These are phyloP conservation scores for Lutjanus campechanus DNA, from an alignment of 2,797 vertebrate species.

Conservation along the genomic window DNA sequence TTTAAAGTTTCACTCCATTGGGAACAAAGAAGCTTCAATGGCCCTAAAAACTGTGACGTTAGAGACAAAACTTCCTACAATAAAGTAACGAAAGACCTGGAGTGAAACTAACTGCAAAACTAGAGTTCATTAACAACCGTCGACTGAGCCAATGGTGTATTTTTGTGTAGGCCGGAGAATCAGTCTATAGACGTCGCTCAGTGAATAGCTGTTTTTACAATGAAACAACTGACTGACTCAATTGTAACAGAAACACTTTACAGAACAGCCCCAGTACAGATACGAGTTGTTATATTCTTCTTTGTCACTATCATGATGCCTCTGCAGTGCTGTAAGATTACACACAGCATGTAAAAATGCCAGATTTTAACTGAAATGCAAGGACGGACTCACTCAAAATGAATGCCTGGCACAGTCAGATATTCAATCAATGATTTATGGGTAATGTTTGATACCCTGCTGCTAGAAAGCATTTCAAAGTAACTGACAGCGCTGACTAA, in stretches of 20 bases:
- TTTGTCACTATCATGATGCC: neutral
- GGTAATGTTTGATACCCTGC: slow-evolving; percentile 24
- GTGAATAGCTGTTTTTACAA: slow-evolving; percentile 21
- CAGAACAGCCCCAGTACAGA: neutral
- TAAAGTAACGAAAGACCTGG: slow-evolving; percentile 7
- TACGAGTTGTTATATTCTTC: neutral
- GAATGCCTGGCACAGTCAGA: neutral
- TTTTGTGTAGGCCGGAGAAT: slow-evolving; percentile 7
- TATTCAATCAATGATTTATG: slow-evolving; percentile 42
- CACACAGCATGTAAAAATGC: neutral
- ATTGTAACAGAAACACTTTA: slow-evolving; percentile 16
- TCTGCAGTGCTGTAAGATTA: neutral
- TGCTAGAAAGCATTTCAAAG: slow-evolving; percentile 15
- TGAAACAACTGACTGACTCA: slow-evolving; percentile 14
- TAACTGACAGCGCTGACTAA: slow-evolving; percentile 6
- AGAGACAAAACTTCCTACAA: neutral
- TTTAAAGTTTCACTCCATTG: neutral
- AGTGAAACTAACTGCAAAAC: slow-evolving; percentile 28
- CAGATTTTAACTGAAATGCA: neutral
- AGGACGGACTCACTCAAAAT: neutral
- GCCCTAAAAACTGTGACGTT: neutral
- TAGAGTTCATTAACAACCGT: slow-evolving; percentile 35
- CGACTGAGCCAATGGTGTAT: slow-evolving; percentile 22
- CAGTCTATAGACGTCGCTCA: slow-evolving; percentile 23
- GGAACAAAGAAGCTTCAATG: slow-evolving; percentile 10